Conservation (phyloP, 2,888 invertebrate species). For the Xanthia icteritia region DNA sequence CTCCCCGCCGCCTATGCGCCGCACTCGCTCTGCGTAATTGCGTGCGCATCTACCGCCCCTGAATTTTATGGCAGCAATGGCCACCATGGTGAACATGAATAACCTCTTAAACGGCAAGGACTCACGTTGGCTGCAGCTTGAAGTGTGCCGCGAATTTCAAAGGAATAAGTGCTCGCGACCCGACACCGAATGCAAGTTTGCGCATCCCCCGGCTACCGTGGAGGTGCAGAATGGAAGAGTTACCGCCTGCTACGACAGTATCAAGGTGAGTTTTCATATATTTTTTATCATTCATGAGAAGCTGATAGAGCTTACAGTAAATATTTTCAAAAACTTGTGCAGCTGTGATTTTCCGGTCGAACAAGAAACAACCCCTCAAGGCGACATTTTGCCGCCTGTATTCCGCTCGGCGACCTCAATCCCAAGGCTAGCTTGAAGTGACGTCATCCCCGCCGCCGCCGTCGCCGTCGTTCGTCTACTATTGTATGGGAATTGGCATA, state of each 20-base stretch:
- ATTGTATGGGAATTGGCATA: conserved; percentile 87
- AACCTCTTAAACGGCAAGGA: conserved; percentile 99
- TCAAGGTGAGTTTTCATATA: conserved; percentile 95
- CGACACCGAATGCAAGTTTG: conserved; percentile 99
- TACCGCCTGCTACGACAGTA: conserved; percentile 99
- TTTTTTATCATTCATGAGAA: conserved; percentile 4
- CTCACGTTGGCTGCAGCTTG: conserved; percentile 99
- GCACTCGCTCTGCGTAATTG: conserved; percentile 87
- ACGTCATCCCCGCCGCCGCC: conserved; percentile 84
- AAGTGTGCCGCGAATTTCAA: conserved; percentile 99
- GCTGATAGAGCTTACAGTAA: conserved; percentile 21
- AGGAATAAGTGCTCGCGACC: conserved; percentile 99
- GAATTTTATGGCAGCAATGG: conserved; percentile 89
- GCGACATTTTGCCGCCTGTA: conserved; percentile 85
- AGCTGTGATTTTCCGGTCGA: conserved; percentile 76
- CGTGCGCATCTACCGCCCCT: conserved; percentile 81
- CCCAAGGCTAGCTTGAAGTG: conserved; percentile 86
- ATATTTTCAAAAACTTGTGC: conserved; percentile 70
- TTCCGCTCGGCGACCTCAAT: conserved; percentile 87
- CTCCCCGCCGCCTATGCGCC: conserved; percentile 88
- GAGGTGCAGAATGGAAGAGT: conserved; percentile 99
- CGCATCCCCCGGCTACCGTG: conserved; percentile 99
- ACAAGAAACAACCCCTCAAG: conserved; percentile 81
- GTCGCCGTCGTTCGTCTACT: conserved; percentile 75
- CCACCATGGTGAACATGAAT: conserved; percentile 99